phyloP scores from a whole-genome alignment of 2,888 invertebrate species.

The Heliconius hortense region DNA sequence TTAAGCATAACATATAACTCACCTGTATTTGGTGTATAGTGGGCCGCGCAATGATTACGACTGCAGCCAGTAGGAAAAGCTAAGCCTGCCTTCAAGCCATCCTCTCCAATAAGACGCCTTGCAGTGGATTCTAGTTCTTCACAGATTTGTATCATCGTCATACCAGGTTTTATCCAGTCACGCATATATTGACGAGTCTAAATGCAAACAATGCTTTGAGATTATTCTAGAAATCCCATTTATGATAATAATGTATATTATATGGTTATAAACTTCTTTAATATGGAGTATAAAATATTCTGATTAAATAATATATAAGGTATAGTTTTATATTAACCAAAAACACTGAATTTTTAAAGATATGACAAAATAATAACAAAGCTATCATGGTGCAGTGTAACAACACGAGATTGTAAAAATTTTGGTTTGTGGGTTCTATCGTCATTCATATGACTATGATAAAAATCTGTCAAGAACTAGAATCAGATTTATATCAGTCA shows the following conservation, averaged over 20 bases:
- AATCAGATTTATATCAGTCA: too few species aligned
- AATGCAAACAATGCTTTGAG: constrained; percentile 34
- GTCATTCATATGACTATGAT: not conserved
- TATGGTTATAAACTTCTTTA: not conserved
- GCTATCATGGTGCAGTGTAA: not conserved
- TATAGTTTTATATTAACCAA: not conserved
- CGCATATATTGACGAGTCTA: constrained; percentile 95
- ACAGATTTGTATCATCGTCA: constrained; percentile 99
- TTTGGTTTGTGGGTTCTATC: not conserved
- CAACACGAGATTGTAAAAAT: not conserved
- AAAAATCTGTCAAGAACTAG: too few species aligned
- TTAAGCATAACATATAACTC: constrained; percentile 27
- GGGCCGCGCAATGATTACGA: constrained; percentile 99
- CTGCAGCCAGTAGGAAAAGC: constrained; percentile 99
- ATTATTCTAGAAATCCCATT: not conserved
- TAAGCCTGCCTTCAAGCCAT: constrained; percentile 95
- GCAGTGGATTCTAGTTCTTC: constrained; percentile 97
- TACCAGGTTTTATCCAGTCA: constrained; percentile 97
- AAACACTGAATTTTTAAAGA: not conserved
- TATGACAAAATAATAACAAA: not conserved
- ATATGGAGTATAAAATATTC: not conserved
- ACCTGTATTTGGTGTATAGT: constrained; percentile 99
- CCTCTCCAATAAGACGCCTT: constrained; percentile 95
- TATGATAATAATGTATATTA: too few species aligned
- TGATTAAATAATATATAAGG: too few species aligned